Percentiles rank a stretch among this genome's conserved stretches.
phyloP scores from a whole-genome alignment of 1,140 invertebrate genomes.

The Lucilia cuprina region DNA sequence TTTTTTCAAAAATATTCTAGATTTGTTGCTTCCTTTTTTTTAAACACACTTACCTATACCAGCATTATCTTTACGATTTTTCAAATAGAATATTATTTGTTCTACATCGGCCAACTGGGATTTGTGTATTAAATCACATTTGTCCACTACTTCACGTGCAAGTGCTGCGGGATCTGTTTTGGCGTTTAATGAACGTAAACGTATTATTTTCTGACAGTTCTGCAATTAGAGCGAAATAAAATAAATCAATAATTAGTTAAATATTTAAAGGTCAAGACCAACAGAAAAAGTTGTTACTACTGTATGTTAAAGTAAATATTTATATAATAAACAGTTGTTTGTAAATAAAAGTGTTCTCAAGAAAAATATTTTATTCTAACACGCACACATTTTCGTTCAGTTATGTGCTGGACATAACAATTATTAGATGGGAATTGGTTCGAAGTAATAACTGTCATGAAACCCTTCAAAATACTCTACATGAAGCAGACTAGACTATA shows the following conservation, averaged over 20 bases:
- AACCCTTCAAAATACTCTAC: too few relatives aligned
- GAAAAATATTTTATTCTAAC: neutral
- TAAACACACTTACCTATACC: conserved; percentile 46
- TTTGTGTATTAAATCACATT: conserved; percentile 88
- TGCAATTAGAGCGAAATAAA: conserved; percentile 50
- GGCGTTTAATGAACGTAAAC: conserved; percentile 82
- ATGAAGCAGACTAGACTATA: too few relatives aligned
- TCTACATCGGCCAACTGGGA: conserved; percentile 86
- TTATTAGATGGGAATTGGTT: too few relatives aligned
- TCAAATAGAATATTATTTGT: conserved; percentile 90
- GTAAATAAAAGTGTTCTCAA: neutral
- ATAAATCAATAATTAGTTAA: conserved; percentile 18
- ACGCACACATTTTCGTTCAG: neutral
- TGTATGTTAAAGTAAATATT: neutral
- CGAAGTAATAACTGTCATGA: too few relatives aligned
- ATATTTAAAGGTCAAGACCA: conserved; percentile 25
- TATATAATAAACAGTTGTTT: neutral
- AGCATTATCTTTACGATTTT: conserved; percentile 75
- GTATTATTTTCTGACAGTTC: conserved; percentile 84
- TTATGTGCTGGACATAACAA: neutral
- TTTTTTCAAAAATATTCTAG: neutral
- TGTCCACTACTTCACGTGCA: conserved; percentile 86
- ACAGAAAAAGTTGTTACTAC: neutral
- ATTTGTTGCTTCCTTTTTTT: neutral
- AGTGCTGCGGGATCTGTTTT: conserved; percentile 81